Base-by-base conservation (phyloP, 2,797 vertebrate genomes). In the Heliangelus exortis region DNA sequence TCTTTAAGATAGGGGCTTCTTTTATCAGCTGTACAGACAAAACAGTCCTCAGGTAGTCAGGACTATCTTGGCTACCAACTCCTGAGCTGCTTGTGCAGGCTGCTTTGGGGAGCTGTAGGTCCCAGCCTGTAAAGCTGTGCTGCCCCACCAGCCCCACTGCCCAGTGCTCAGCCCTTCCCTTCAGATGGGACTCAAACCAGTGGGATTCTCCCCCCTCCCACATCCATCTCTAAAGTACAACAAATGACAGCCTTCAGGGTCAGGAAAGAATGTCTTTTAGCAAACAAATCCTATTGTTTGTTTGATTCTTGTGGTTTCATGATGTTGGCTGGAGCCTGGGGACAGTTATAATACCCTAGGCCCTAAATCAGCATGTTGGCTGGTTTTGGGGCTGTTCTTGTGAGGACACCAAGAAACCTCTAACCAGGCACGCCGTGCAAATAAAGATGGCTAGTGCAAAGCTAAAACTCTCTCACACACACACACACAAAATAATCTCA, bases 231-330 rank as follows among this genome's bases (percentile, higher is more conserved):
- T 47, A 14, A 71, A 73, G 48, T 16, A 65, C 45, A 80, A 68
- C 65, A 87, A 85, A 86, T 53, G 58, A 62, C 87, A 95, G 75
- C 54, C 93, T 51, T 48, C 43, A 51, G 69, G 25, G 66, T 11
- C 81, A 63, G 62, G 79, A 84, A 90, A 94, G 94, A 71, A 23
- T 41, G 12, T 45, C 48, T 69, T 33, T 39, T 58, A 72, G 69
- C 73, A 58, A 84, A 80, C 62, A 65, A 87, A 75, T 55, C 43
- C 79, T 68, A 84, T 89, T 95, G 93, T 96, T 87, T 55, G 58
- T 31, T 54, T 50, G 58, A 87, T 86, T 89, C 91, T 87, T 69
- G 84, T 8, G 87, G 93, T 93, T 95, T 94, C 62, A 13, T 10
- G 34, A 66, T 11, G 69, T 62, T 86, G 87, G 91, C 69, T 94